These are phyloP conservation scores for Thinocorus orbignyianus DNA, from an alignment of 2,113 vertebrate species.

Conservation along the genomic window DNA sequence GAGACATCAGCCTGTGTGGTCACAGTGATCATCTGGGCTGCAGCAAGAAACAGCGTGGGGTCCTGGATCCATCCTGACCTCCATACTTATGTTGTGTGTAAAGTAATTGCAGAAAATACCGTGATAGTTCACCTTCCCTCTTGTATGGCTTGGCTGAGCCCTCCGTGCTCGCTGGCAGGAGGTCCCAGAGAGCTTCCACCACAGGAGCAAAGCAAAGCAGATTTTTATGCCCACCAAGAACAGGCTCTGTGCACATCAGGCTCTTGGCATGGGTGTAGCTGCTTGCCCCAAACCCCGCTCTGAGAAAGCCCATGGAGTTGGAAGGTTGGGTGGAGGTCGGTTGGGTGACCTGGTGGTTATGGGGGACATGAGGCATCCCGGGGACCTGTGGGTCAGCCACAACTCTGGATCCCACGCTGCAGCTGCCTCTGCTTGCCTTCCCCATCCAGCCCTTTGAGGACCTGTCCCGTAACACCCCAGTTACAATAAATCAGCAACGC, in stretches of 20 bases:
- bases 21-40: background rate
- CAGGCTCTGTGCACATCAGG: no score
- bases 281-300: background rate
- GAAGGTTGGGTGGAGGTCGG: background rate
- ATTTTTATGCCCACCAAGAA: background rate
- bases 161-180: background rate
- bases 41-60: background rate
- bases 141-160: background rate
- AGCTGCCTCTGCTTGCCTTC: background rate
- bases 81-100: background rate
- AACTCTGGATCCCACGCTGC: fast-evolving
- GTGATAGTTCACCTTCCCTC: fast-evolving
- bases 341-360: background rate
- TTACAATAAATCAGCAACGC: background rate
- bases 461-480: background rate
- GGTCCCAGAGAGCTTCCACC: background rate
- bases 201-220: background rate
- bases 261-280: fast-evolving
- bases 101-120: background rate
- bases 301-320: background rate
- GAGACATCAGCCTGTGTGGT: background rate
- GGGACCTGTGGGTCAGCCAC: background rate
- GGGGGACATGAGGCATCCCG: background rate
- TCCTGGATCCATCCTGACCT: background rate
- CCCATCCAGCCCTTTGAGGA: background rate